Base-by-base conservation (phyloP, 2,797 vertebrate species). In the Nothura maculosa region DNA sequence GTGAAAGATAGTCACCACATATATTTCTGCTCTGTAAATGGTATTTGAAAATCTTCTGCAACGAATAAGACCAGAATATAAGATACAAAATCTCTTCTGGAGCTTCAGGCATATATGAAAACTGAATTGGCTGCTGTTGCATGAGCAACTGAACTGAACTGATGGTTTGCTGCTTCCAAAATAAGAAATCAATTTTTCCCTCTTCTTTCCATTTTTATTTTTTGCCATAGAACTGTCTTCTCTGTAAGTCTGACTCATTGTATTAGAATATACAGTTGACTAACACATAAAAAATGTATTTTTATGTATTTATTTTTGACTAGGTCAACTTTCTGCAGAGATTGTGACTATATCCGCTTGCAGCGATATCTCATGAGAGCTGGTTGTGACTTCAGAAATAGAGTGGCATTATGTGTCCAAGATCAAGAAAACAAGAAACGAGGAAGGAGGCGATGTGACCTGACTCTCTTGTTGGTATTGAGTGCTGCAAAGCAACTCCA, bases 71-170 rank as follows among this genome's bases (percentile, higher is more conserved):
- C 45, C 17, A 75, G 16, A 52, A 15, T 45, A 34, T 34, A 52
- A 47, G 3, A 6, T 43, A 62, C 3, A 61, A 11, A 4, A 80
- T 25, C n/a, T 50, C 11, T 30, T 80, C 42, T 10, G 32, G 24
- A 45, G 34, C 10, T 4, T 40, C 50, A 28, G 7, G 43, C 32
- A 45, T 85, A 25, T 25, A 66, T 27, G 22, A 72, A 66, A 28
- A 22, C 11, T 81, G 32, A 54, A 36, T 25, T 60, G 15, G 8
- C 11, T 42, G 25, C 30, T 28, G 18, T 42, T 75, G 14, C 18
- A 21, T 48, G 19, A 67, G 66, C 28, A 64, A 19, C 10, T 75
- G 24, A 19, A 14, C 9, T 3, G 3, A 70, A 7, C 0, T 0
- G 8, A 28, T 50, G 38, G 19, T 9, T 45, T 60, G 18, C 8